Evolutionary conservation across 2,888 invertebrate species (phyloP).

Genomic region (Orthosia gothica): DNA sequence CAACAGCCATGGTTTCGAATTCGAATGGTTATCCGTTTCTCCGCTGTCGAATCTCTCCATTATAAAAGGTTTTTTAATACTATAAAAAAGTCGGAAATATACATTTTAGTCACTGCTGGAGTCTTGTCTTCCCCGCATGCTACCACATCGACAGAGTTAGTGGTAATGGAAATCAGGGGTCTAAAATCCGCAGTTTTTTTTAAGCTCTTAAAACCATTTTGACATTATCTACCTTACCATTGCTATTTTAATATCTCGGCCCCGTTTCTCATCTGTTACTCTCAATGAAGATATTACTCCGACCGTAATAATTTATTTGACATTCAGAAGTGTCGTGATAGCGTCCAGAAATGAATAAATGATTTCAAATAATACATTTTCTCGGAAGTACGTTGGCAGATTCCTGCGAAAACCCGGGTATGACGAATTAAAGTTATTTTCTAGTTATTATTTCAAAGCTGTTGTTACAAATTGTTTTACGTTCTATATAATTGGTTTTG

Average conservation of each 20-base stretch:
- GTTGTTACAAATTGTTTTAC: background rate
- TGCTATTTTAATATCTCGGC: constrained; percentile 62
- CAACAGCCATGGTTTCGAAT: no score
- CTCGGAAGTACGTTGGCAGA: constrained; percentile 19
- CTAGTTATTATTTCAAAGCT: background rate
- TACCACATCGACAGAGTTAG: background rate
- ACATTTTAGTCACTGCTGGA: background rate
- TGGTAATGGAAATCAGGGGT: background rate
- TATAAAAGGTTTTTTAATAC: no score
- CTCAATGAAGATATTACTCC: constrained; percentile 60
- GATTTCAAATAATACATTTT: constrained; percentile 57
- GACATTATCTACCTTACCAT: constrained; percentile 44
- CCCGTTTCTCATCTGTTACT: constrained; percentile 51
- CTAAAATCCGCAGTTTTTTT: background rate
- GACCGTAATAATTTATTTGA: constrained; percentile 67
- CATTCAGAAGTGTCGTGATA: constrained; percentile 66
- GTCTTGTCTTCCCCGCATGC: background rate
- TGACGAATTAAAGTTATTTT: constrained; percentile 36
- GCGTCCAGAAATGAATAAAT: constrained; percentile 69
- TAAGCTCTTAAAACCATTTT: constrained; percentile 21
- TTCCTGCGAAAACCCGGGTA: background rate
- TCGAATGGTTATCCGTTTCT: no score
- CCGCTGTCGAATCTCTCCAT: no score
- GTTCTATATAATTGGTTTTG: background rate
- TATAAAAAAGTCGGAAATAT: background rate